A percentile compares a stretch with the other conserved stretches of the same genome.
phyloP scores from a whole-genome alignment of 2,113 vertebrate species.

The Myiopsitta monachus region DNA sequence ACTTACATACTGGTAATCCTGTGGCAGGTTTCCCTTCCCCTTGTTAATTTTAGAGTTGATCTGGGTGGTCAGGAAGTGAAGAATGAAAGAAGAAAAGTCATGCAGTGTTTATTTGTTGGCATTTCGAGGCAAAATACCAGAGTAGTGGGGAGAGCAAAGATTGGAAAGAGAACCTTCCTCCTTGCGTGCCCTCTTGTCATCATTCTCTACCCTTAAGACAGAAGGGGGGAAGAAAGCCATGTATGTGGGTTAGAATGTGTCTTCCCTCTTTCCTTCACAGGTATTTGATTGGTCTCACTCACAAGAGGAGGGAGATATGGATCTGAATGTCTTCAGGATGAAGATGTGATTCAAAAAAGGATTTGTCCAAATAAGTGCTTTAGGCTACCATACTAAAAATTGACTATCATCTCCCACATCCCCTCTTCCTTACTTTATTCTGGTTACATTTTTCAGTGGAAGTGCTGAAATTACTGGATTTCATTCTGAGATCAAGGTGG shows the following conservation, averaged over 20 bases:
- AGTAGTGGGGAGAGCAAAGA: neutral
- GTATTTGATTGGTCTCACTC: neutral
- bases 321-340: neutral
- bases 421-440: neutral
- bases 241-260: neutral
- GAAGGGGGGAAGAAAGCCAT: neutral
- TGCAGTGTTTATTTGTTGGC: neutral
- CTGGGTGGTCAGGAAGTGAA: neutral
- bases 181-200: neutral
- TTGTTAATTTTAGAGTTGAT: neutral
- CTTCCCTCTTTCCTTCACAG: neutral
- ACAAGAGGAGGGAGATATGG: fast-evolving
- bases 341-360: neutral
- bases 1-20: neutral
- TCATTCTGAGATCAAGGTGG: neutral
- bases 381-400: neutral
- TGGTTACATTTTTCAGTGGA: neutral
- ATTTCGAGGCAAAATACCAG: neutral
- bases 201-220: neutral
- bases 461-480: neutral
- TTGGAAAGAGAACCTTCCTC: neutral
- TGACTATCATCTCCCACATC: neutral
- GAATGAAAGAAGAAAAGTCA: neutral
- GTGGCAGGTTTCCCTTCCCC: neutral
- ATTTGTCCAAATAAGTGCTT: neutral